Conservation (phyloP, 2,888 invertebrate genomes). For the Eristalis pertinax region DNA sequence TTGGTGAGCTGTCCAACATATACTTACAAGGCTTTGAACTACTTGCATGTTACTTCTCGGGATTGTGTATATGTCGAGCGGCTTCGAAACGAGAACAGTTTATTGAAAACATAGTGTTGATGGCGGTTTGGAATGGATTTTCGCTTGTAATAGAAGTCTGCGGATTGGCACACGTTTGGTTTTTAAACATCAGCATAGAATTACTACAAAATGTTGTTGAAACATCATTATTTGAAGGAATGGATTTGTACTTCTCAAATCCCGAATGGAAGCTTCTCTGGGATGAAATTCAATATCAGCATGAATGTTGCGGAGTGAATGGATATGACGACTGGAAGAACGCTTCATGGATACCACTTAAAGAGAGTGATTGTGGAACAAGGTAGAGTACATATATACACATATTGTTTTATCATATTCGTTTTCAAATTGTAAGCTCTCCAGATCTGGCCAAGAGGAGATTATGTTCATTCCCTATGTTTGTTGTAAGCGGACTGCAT, state of each 20-base stretch:
- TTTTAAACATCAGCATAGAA: slow-evolving; percentile 73
- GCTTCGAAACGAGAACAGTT: slow-evolving; percentile 74
- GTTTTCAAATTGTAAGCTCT: background rate
- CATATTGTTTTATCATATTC: background rate
- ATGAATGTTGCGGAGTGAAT: slow-evolving; percentile 80
- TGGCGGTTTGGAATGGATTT: slow-evolving; percentile 76
- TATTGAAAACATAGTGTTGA: slow-evolving; percentile 3
- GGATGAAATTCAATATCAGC: slow-evolving; percentile 78
- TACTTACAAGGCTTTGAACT: slow-evolving; percentile 77
- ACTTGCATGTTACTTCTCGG: slow-evolving; percentile 74
- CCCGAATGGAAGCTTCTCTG: slow-evolving; percentile 80
- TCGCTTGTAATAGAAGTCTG: slow-evolving; percentile 75
- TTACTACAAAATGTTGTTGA: slow-evolving; percentile 74
- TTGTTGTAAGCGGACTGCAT: slow-evolving; percentile 75
- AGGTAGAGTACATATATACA: background rate
- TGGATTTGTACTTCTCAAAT: slow-evolving; percentile 78
- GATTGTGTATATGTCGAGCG: slow-evolving; percentile 76
- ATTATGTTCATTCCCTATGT: slow-evolving; percentile 76
- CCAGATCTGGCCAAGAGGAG: background rate
- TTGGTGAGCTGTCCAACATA: slow-evolving; percentile 75
- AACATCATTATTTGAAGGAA: slow-evolving; percentile 76
- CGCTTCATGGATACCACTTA: slow-evolving; percentile 76
- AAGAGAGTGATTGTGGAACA: slow-evolving; percentile 8
- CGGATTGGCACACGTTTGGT: slow-evolving; percentile 76
- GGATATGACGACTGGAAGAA: slow-evolving; percentile 79